Evolutionary conservation across 2,113 vertebrate genomes (phyloP), one percentile per base, ranked within the genome.

Genomic region (Rhabdornis inornatus): DNA sequence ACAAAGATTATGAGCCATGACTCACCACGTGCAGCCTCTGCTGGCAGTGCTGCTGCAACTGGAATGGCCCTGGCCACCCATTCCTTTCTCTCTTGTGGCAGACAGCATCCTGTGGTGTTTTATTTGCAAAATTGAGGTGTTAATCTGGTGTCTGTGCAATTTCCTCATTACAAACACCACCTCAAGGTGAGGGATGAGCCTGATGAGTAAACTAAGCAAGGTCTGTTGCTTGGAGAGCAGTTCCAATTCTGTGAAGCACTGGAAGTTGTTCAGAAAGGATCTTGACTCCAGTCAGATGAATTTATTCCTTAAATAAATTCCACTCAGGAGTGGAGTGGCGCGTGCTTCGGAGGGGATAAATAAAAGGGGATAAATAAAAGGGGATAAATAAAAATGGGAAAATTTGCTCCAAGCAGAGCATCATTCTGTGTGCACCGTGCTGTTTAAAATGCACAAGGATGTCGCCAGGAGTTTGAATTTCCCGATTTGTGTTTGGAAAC

Each of bases 101-200:
- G 10, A 14, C 31, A n/a, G 47, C 59, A 69, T 30, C 55, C 35
- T 27, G 31, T 19, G 2, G 18, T 14, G 3, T 52, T 88, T 91
- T 65, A 14, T 30, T 64, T 66, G 37, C 75, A 79, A 81, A 79
- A 72, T 9, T 2, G 12, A 55, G 37, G 42, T 9, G 18, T 84
- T 74, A 31, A 21, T 56, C 30, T 63, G 13, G 63, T 70, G 59
- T 95, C 69, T 22, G 17, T 16, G 19, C 77, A 72, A 91, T 87
- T 76, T 96, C 57, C 90, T 95, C 30, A 9, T 97, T 91, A 72
- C 83, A 91, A 88, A 64, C 60, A 60, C 96, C 98, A 97, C 96
- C 96, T 98, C 95, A 95, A 95, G 83, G 85, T 83, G 65, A 91
- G 79, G 55, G 45, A 63, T 1, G 4, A 81, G 50, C 44, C 87